These are phyloP conservation scores for Endotricha flammealis DNA, from an alignment of 2,888 invertebrate species.

Conservation along the genomic window DNA sequence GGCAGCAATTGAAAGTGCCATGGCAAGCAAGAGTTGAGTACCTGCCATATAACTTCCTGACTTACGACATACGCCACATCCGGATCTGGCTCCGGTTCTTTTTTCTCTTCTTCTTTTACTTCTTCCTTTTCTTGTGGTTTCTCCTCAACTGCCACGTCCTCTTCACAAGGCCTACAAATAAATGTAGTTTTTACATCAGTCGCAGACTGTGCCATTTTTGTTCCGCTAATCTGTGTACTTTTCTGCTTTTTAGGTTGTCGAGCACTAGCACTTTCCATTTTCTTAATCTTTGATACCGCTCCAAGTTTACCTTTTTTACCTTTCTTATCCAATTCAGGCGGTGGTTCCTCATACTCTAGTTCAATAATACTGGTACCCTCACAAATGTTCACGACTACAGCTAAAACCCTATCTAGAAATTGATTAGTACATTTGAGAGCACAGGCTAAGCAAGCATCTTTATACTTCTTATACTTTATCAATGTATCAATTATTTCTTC, in stretches of 20 bases:
- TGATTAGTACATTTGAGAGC: conserved; percentile 48
- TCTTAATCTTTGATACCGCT: conserved; percentile 28
- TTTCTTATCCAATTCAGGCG: conserved; percentile 39
- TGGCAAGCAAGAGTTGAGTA: conserved; percentile 56
- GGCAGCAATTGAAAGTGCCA: conserved; percentile 59
- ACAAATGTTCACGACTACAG: conserved; percentile 47
- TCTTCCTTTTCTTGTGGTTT: conserved; percentile 36
- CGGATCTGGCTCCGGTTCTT: conserved; percentile 39
- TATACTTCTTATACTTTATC: conserved; percentile 53
- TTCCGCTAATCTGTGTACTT: conserved; percentile 23
- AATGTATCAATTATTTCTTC: conserved; percentile 61
- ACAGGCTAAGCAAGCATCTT: conserved; percentile 53
- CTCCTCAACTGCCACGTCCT: conserved; percentile 34
- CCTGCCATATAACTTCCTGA: conserved; percentile 59
- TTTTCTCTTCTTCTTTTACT: conserved; percentile 41
- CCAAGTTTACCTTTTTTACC: conserved; percentile 40
- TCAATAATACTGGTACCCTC: conserved; percentile 56
- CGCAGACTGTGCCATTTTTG: conserved; percentile 41
- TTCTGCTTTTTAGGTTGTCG: conserved; percentile 39
- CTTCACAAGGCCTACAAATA: conserved; percentile 58
- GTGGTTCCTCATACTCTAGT: conserved; percentile 40
- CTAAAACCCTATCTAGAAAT: conserved; percentile 47
- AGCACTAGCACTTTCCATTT: conserved; percentile 42
- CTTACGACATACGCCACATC: conserved; percentile 51
- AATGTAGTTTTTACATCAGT: conserved; percentile 46